Evolutionary conservation across 2,113 vertebrate genomes (phyloP).

Genomic region (Limnothrissa miodon): DNA sequence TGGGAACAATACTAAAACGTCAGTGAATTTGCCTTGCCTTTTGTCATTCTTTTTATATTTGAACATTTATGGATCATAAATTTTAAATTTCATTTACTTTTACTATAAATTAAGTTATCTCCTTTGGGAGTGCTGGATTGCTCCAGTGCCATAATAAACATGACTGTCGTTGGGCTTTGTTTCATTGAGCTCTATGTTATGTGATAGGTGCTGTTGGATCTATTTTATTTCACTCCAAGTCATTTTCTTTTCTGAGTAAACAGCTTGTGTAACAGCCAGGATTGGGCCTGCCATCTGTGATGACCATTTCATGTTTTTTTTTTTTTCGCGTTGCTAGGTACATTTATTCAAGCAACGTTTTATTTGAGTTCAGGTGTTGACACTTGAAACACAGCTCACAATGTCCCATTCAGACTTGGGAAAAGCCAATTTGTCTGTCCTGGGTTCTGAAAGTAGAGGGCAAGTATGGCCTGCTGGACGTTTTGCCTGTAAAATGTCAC

Average conservation of each 20-base stretch:
- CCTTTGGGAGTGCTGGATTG: not conserved
- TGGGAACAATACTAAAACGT: not conserved
- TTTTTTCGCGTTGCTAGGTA: not conserved
- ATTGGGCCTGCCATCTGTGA: not conserved
- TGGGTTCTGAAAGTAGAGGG: not conserved
- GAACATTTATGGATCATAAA: constrained; percentile 16
- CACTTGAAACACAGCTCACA: not conserved
- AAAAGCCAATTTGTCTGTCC: not conserved
- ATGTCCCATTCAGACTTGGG: not conserved
- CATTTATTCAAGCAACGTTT: not conserved
- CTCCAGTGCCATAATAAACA: constrained; percentile 49
- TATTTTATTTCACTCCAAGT: constrained; percentile 56
- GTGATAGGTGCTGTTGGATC: constrained; percentile 55
- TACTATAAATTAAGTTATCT: not conserved
- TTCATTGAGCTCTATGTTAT: constrained; percentile 55
- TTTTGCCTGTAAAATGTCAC: not conserved
- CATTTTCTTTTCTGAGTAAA: constrained; percentile 54
- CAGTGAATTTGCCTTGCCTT: not conserved
- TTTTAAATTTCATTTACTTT: constrained; percentile 14
- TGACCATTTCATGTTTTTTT: not conserved
- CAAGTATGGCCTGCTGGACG: not conserved
- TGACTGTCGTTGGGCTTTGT: constrained; percentile 51
- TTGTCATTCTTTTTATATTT: constrained; percentile 8
- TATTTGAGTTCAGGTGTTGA: not conserved
- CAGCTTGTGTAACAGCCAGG: not conserved